Percentiles rank a stretch among this genome's conserved stretches.
Evolutionary conservation across 2,888 invertebrate genomes (phyloP).

Genomic region (Caenorhabditis angaria): DNA sequence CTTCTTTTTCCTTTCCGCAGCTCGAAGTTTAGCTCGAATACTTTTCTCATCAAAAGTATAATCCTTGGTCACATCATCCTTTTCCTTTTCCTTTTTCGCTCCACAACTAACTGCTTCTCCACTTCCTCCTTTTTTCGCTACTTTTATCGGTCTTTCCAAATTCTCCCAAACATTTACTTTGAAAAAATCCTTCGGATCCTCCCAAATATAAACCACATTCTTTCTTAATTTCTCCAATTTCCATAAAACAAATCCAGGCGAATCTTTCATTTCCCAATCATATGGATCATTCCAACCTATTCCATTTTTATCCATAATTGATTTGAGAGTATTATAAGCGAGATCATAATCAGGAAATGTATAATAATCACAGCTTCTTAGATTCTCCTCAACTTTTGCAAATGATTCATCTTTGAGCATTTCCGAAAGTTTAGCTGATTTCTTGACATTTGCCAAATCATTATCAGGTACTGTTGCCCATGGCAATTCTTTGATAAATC

Average conservation of each 20-base stretch:
- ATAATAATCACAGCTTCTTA: conserved; percentile 19
- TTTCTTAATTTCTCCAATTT: neutral
- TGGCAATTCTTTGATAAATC: conserved; percentile 19
- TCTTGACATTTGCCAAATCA: no score
- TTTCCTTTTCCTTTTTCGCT: no score
- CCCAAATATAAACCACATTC: neutral
- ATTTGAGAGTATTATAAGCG: conserved; percentile 14
- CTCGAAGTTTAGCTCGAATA: no score
- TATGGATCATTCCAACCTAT: conserved; percentile 15
- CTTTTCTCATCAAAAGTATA: no score
- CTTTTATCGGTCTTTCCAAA: neutral
- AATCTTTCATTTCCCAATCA: conserved; percentile 22
- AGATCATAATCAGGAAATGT: conserved; percentile 20
- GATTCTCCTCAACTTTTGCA: conserved; percentile 16
- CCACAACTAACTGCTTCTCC: neutral
- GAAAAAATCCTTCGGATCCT: conserved; percentile 3
- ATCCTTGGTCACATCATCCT: no score
- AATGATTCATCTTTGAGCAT: no score
- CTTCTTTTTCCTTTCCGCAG: no score
- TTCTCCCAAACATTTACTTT: neutral
- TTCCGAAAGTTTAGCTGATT: no score
- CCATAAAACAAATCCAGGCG: conserved; percentile 2
- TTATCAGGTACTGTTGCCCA: no score
- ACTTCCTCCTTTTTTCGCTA: neutral
- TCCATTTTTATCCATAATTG: conserved; percentile 14